phyloP scores from a whole-genome alignment of 2,888 invertebrate genomes.

The Harmothoe impar region DNA sequence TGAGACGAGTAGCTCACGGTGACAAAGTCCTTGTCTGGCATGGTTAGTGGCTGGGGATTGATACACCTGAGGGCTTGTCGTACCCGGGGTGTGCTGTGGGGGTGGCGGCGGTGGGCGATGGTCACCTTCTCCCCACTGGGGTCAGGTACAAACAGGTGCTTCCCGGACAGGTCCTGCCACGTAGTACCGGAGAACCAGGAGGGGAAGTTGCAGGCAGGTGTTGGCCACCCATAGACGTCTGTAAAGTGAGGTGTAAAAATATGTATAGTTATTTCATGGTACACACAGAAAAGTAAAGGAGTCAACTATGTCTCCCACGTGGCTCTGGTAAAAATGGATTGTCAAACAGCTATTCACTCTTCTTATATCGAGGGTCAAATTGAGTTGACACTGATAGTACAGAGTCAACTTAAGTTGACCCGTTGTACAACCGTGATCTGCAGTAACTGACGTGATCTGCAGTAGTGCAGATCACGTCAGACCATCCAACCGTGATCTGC shows the following conservation, averaged over 20 bases:
- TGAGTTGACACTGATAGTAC: too few species aligned
- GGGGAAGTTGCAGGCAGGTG: conserved; percentile 65
- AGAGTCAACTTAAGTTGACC: too few species aligned
- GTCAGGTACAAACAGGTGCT: conserved; percentile 49
- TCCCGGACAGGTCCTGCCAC: conserved; percentile 67
- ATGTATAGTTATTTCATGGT: background rate
- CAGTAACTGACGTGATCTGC: too few species aligned
- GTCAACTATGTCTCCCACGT: too few species aligned
- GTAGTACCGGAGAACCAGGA: conserved; percentile 65
- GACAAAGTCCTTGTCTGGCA: conserved; percentile 23
- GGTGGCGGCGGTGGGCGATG: conserved; percentile 54
- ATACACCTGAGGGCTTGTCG: conserved; percentile 57
- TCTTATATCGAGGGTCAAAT: too few species aligned
- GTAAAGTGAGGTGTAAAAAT: background rate
- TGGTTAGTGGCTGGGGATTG: background rate
- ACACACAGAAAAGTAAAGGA: too few species aligned
- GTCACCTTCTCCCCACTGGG: conserved; percentile 41
- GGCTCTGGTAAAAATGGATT: too few species aligned
- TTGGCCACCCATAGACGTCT: conserved; percentile 66
- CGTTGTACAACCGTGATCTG: too few species aligned
- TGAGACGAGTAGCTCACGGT: conserved; percentile 62
- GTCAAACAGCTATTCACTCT: too few species aligned
- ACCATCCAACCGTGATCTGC: too few species aligned
- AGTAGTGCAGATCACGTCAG: too few species aligned
- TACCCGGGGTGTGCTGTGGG: conserved; percentile 52